Evolutionary conservation across 2,113 vertebrate genomes (phyloP), one percentile per base, ranked within the genome.

Genomic region (Leuciscus idus): DNA sequence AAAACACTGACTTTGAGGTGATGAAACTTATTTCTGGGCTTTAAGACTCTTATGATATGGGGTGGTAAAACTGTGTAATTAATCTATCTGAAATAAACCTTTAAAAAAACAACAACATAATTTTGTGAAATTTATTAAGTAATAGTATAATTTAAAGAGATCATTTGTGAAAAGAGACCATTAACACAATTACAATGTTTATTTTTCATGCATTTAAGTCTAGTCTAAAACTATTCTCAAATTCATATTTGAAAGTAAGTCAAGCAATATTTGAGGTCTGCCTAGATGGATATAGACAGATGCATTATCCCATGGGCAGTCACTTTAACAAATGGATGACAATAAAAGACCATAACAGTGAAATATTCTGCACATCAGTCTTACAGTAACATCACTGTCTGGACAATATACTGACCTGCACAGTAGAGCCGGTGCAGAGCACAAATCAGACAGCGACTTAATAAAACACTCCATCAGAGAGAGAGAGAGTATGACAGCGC

Each of bases 381-480:
- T 93, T 92, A 90, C 87, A 87, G 95, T 96, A 39, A 43, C 68
- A 39, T 83, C 81, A 94, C 96, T 97, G 97, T 97, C 97, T 95
- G 96, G 96, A 94, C 90, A 59, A 84, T 84, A 84, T 59, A 39
- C 68, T 83, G 57, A 84, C 68, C 55, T 26, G 19, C 36, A 61
- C 48, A 66, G 21, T 5, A 78, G 62, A 95, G 43, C 15, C 26
- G 9, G 33, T 94, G 85, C 91, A 92, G 94, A 93, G 95, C 97
- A 96, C 96, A 97, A 97, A 97, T 96, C 96, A 97, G 97, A 94
- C 90, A 96, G 95, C 95, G 94, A 94, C 96, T 96, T 96, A 96
- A 97, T 97, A 95, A 95, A 95, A 94, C 91, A 87, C 62, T 70
- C 82, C 81, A 83, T 70, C 84, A 85, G 39, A 30, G 79, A 78